Evolutionary conservation across 2,888 invertebrate genomes (phyloP), one percentile per base, ranked within the genome.

Genomic region (Lasioglossum malachurum): DNA sequence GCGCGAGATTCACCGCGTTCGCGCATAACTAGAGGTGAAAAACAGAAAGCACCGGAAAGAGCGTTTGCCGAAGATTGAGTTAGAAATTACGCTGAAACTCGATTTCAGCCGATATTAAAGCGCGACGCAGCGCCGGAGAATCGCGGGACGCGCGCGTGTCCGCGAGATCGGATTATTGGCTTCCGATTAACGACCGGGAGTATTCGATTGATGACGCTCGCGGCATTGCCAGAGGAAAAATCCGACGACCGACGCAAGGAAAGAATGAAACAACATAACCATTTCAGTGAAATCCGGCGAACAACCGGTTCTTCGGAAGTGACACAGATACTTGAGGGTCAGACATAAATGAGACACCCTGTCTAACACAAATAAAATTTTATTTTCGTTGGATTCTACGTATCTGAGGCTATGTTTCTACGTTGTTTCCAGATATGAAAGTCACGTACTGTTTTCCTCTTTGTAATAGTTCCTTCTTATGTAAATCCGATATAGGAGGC

Each of bases 41-140:
- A 75, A 81, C 60, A 71, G n/a, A 31, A 49, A 41, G 57, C 7
- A 7, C 23, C 3, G 23, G 46, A 12, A 2, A 31, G 57, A n/a
- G 14, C 38, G 60, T 84, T 84, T 67, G 78, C 71, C n/a, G 78
- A 57, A 69, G 46, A 83, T 77, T 46, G 31, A 46, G 77, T 84
- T 78, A 78, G 31, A 44, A 83, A 69, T 83, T 60, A 57, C 41
- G n/a, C 23, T 49, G 31, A n/a, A 75, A 83, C 83, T 69, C 31
- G 69, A 78, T 83, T 84, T 77, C n/a, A 14, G 57, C 8, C 38
- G 57, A 53, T 73, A n/a, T 84, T 73, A 83, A 74, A 83, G 83
- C 57, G 76, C 38, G 73, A 57, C 44, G 57, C 23, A n/a, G 53
- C 10, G n/a, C 10, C 0, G 10, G 10, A 57, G n/a, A 57, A n/a